These are phyloP conservation scores for Oncorhynchus keta DNA, from an alignment of 2,113 vertebrate species.

Conservation along the genomic window DNA sequence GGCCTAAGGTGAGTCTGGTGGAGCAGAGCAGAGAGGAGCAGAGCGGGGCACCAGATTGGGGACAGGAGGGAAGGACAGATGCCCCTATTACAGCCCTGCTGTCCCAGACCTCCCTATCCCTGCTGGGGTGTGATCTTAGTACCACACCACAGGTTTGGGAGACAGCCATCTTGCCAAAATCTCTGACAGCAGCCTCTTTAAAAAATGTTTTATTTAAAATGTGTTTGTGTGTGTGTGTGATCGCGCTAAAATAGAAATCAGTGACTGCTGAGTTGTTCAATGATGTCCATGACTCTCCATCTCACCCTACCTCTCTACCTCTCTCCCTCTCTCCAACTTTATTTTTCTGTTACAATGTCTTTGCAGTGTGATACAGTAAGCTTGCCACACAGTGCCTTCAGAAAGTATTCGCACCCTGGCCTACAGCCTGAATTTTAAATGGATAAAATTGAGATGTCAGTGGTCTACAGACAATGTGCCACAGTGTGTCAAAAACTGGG, in stretches of 20 bases:
- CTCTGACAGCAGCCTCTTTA: conserved; percentile 8
- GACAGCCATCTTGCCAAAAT: conserved; percentile 20
- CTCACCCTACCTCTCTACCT: not conserved
- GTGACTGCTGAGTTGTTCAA: no score
- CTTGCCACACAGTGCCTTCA: not conserved
- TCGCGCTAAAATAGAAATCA: no score
- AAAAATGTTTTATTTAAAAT: not conserved
- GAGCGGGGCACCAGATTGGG: conserved; percentile 39
- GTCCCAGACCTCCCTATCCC: not conserved
- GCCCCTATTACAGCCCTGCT: conserved; percentile 52
- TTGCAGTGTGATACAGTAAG: conserved; percentile 1
- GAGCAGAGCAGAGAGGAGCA: not conserved
- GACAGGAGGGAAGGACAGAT: conserved; percentile 55
- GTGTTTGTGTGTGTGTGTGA: not conserved
- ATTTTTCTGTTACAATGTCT: not conserved
- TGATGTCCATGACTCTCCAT: not conserved
- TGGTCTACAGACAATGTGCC: no score
- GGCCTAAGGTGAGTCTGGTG: not conserved
- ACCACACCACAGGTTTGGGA: conserved; percentile 40
- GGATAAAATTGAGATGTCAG: no score
- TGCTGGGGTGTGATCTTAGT: conserved; percentile 58
- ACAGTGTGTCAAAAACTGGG: no score
- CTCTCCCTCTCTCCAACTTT: not conserved
- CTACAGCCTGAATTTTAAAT: no score
- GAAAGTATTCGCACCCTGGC: no score